Evolutionary conservation across 2,888 invertebrate species (phyloP).

Genomic region (Eupeodes luniger): DNA sequence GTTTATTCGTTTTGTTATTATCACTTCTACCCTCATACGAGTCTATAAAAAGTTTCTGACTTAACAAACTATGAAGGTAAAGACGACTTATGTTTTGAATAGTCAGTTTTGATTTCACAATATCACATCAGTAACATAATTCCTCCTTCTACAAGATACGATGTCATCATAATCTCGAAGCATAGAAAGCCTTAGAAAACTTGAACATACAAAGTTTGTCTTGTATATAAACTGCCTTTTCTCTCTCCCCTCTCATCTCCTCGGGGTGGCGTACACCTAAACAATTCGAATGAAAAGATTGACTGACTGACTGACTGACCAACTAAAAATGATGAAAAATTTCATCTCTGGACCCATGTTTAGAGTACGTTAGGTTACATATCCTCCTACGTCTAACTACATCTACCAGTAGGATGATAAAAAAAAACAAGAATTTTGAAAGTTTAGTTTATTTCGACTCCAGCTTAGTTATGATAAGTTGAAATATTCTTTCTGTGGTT

Average conservation of each 20-base stretch:
- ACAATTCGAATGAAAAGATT: constrained; percentile 6
- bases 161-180: constrained; percentile 1
- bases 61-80: not conserved
- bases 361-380: not conserved
- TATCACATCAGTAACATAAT: not conserved
- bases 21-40: not conserved
- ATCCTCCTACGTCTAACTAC: not conserved
- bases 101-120: constrained; percentile 7
- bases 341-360: constrained; percentile 9
- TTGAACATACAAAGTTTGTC: constrained; percentile 1
- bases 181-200: not conserved
- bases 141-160: not conserved
- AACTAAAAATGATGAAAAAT: not conserved
- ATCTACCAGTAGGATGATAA: not conserved
- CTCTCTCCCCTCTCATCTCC: too few relatives aligned
- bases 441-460: constrained; percentile 19
- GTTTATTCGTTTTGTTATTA: constrained; percentile 15
- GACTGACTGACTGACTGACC: constrained; percentile 5
- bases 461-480: constrained; percentile 26
- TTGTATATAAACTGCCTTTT: not conserved
- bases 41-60: too few relatives aligned
- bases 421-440: not conserved
- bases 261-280: not conserved
- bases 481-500: constrained; percentile 24
- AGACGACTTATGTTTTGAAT: not conserved